Conservation (phyloP, 2,888 invertebrate genomes). For the Patella caerulea region DNA sequence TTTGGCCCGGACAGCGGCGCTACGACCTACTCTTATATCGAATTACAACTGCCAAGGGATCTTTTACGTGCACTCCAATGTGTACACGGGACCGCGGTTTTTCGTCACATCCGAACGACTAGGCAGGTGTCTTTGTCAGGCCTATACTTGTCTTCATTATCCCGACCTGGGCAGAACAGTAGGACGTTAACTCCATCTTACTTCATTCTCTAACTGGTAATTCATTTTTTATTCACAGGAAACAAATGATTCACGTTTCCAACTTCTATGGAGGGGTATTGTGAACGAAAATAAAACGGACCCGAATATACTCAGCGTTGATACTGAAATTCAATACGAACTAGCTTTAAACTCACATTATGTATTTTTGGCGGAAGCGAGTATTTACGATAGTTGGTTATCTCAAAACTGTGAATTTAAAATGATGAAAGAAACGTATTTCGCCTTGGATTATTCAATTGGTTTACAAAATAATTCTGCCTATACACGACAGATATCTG, state of each 20-base stretch:
- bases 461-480: constrained; percentile 5
- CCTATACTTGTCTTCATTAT: too few species aligned
- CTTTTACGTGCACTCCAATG: too few species aligned
- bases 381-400: not conserved
- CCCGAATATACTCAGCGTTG: not conserved
- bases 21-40: too few species aligned
- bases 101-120: too few species aligned
- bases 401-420: not conserved
- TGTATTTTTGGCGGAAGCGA: not conserved
- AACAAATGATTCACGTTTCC: not conserved
- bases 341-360: not conserved
- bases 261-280: not conserved
- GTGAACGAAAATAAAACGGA: not conserved
- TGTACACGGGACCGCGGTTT: too few species aligned
- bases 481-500: not conserved
- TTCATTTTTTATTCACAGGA: not conserved
- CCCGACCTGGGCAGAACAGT: too few species aligned
- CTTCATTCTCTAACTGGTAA: too few species aligned
- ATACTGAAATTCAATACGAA: not conserved
- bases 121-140: too few species aligned
- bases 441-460: not conserved
- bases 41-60: too few species aligned
- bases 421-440: not conserved
- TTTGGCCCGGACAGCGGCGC: too few species aligned
- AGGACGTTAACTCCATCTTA: too few species aligned